A percentile compares a stretch with the other conserved stretches of the same genome.
These are phyloP conservation scores for Tinamus guttatus DNA, from an alignment of 2,113 vertebrate species.

Conservation along the genomic window DNA sequence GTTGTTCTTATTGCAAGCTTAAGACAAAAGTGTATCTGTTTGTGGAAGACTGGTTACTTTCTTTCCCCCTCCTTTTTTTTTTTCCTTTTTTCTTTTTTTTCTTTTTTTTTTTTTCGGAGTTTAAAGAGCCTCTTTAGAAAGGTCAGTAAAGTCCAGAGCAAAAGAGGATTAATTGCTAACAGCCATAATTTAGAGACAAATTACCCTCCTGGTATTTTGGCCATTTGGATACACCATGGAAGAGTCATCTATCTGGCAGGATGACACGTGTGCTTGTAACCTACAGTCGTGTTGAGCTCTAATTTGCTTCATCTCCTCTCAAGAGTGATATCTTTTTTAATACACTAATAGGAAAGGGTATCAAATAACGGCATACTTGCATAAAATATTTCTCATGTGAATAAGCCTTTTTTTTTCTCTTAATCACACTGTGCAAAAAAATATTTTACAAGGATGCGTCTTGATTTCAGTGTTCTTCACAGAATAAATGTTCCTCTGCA, in stretches of 20 bases:
- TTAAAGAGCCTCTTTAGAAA: conserved; percentile 43
- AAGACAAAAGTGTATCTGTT: background rate
- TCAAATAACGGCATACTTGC: background rate
- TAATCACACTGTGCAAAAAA: background rate
- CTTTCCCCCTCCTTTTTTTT: rapidly evolving
- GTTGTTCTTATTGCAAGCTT: background rate
- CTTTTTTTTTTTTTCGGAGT: background rate
- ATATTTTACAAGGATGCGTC: background rate
- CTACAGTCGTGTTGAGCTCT: background rate
- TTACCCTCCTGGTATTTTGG: conserved; percentile 56
- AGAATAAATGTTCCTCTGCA: background rate
- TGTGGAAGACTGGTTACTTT: background rate
- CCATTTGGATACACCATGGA: background rate
- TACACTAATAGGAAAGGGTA: conserved; percentile 1
- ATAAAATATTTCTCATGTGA: background rate
- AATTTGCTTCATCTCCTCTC: background rate
- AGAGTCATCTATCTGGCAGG: conserved; percentile 38
- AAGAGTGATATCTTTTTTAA: conserved; percentile 1
- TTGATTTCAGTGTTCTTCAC: background rate
- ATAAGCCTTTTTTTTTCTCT: background rate
- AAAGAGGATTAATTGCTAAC: conserved; percentile 61
- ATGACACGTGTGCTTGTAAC: background rate
- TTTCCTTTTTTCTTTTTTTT: background rate
- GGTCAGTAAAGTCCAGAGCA: conserved; percentile 39
- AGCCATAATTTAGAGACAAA: conserved; percentile 63